These are phyloP conservation scores for Hydractinia echinata DNA, from an alignment of 30 jellyfish, hydroid and myxozoan species.

Conservation along the genomic window DNA sequence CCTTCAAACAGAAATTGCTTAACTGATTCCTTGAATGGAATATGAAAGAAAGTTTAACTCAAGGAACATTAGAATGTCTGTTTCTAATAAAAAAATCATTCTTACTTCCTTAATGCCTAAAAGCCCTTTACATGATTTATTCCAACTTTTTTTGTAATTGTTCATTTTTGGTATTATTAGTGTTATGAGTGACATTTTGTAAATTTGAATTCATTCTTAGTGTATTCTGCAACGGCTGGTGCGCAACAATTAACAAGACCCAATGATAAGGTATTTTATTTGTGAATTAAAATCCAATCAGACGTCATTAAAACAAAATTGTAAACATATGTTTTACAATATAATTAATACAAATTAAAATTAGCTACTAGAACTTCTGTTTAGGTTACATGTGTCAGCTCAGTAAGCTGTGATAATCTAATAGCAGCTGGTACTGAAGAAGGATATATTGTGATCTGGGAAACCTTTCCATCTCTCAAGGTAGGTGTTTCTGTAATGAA, in stretches of 20 bases:
- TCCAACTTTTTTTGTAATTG: too few species aligned
- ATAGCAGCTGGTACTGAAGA: constrained; percentile 57
- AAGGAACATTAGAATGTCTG: too few species aligned
- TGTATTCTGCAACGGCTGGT: constrained; percentile 61
- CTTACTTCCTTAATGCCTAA: too few species aligned
- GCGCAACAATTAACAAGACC: constrained; percentile 42
- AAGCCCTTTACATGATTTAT: too few species aligned
- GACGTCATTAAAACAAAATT: too few species aligned
- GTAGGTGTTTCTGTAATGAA: constrained; percentile 16
- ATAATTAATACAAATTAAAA: not conserved
- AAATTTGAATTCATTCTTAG: not conserved
- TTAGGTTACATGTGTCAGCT: constrained; percentile 55
- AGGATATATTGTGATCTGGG: constrained; percentile 63
- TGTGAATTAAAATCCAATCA: not conserved
- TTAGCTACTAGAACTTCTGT: not conserved
- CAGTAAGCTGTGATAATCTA: constrained; percentile 45
- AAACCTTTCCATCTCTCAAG: constrained; percentile 59
- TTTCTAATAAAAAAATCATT: too few species aligned
- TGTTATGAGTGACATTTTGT: too few species aligned
- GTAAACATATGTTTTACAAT: not conserved
- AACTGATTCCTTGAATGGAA: too few species aligned
- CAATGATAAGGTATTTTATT: constrained; percentile 44
- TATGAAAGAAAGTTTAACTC: too few species aligned
- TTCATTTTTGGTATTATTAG: too few species aligned
- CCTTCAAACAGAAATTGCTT: too few species aligned